A percentile compares a stretch with the other conserved stretches of the same genome.
Conservation (phyloP, 2,797 vertebrate genomes). For the Lophius americanus region DNA sequence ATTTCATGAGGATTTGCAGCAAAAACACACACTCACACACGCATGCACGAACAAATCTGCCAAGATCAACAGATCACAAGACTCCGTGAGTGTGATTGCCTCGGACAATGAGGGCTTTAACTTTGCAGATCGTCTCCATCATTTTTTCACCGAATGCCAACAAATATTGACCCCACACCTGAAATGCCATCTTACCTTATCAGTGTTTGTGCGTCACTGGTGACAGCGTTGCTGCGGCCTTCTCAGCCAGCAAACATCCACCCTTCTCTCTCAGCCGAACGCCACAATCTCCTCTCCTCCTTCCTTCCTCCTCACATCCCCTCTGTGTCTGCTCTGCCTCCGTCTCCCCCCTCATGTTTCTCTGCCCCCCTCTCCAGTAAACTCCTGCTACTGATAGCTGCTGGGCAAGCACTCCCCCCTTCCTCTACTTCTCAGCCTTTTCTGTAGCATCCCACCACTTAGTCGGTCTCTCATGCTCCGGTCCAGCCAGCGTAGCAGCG, state of each 20-base stretch:
- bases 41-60: conserved; percentile 6
- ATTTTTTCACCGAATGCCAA: too few species aligned
- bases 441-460: conserved; percentile 60
- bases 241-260: conserved; percentile 64
- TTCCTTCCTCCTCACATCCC: conserved; percentile 60
- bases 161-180: too few species aligned
- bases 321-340: conserved; percentile 58
- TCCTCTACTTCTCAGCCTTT: conserved; percentile 25
- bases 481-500: conserved; percentile 10
- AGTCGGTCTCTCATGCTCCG: conserved; percentile 33
- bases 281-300: conserved; percentile 58
- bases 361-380: conserved; percentile 45
- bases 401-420: conserved; percentile 37
- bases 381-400: conserved; percentile 61
- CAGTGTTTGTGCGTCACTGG: conserved; percentile 47
- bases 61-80: conserved; percentile 55
- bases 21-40: conserved; percentile 13
- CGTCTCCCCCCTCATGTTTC: conserved; percentile 52
- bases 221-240: conserved; percentile 34
- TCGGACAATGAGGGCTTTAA: neutral
- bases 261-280: conserved; percentile 36
- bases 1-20: conserved; percentile 55
- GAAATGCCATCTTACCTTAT: conserved; percentile 74
- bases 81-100: conserved; percentile 36
- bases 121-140: too few species aligned